phyloP scores from a whole-genome alignment of 2,797 vertebrate genomes.

The Pangasius macronema region DNA sequence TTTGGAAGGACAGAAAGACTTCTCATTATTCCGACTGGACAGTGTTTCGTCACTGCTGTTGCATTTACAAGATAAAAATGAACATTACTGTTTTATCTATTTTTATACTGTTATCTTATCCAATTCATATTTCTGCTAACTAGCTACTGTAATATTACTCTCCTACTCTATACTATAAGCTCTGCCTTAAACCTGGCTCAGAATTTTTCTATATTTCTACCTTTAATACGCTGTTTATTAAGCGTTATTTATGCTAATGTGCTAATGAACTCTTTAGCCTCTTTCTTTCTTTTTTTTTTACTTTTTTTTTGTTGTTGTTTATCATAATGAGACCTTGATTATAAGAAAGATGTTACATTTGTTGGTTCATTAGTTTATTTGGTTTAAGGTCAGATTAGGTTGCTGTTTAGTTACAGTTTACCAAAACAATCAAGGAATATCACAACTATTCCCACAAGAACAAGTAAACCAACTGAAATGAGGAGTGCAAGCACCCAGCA shows the following conservation, averaged over 20 bases:
- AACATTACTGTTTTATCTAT: too few relatives aligned
- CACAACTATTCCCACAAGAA: accelerated
- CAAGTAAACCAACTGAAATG: background rate
- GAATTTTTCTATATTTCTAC: background rate
- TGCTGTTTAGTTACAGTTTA: background rate
- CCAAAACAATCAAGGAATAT: too few relatives aligned
- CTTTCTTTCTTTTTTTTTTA: background rate
- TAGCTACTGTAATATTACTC: background rate
- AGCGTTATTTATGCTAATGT: background rate
- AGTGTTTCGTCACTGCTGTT: too few relatives aligned
- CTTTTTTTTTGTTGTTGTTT: background rate
- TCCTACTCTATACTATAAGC: too few relatives aligned
- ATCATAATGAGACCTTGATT: background rate
- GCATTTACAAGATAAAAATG: too few relatives aligned
- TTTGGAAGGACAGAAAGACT: too few relatives aligned
- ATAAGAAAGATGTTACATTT: background rate
- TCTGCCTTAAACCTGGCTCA: background rate
- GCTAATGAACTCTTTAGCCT: background rate
- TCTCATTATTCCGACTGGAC: too few relatives aligned
- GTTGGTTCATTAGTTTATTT: background rate
- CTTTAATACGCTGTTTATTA: background rate
- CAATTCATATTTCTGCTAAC: too few relatives aligned
- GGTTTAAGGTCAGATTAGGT: background rate
- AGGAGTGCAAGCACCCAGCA: accelerated
- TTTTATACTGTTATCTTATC: too few relatives aligned